Percentiles rank a stretch among this genome's conserved stretches.
Conservation (phyloP, 1,140 invertebrate genomes). For the Drosophila repletoides region DNA sequence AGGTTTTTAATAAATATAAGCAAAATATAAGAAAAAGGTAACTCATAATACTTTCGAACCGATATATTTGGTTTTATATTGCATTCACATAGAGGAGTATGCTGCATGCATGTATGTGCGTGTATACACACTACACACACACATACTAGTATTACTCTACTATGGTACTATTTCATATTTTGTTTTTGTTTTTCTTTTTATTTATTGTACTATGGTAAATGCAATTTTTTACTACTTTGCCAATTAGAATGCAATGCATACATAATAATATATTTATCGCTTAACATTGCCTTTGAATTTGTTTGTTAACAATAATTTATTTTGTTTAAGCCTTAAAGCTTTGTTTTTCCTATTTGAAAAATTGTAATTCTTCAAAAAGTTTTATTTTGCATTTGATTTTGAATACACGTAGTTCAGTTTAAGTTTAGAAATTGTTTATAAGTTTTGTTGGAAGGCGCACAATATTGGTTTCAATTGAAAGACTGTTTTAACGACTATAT, state of each 20-base stretch:
- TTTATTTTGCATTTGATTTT: slow-evolving; percentile 42
- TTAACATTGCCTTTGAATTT: slow-evolving; percentile 23
- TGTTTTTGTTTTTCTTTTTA: not conserved
- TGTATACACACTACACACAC: no score
- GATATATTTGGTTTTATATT: slow-evolving; percentile 29
- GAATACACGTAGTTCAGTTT: slow-evolving; percentile 47
- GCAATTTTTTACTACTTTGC: slow-evolving; percentile 27
- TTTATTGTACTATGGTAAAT: slow-evolving; percentile 19
- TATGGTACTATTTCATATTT: not conserved
- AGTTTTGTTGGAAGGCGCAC: slow-evolving; percentile 36
- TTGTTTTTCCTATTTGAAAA: slow-evolving; percentile 15
- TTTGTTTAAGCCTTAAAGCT: slow-evolving; percentile 26
- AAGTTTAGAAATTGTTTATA: not conserved
- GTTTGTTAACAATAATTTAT: not conserved
- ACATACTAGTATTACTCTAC: no score
- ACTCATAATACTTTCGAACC: slow-evolving; percentile 17
- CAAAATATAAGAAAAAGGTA: slow-evolving; percentile 1
- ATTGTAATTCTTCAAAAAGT: slow-evolving; percentile 19
- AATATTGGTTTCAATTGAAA: slow-evolving; percentile 38
- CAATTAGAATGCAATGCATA: slow-evolving; percentile 8
- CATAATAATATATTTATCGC: slow-evolving; percentile 8
- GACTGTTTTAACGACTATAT: slow-evolving; percentile 7
- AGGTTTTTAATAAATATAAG: no score
- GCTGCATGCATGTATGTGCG: no score
- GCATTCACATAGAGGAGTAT: slow-evolving; percentile 26